Conservation (phyloP, 2,797 vertebrate species). For the Rhinella marina region DNA sequence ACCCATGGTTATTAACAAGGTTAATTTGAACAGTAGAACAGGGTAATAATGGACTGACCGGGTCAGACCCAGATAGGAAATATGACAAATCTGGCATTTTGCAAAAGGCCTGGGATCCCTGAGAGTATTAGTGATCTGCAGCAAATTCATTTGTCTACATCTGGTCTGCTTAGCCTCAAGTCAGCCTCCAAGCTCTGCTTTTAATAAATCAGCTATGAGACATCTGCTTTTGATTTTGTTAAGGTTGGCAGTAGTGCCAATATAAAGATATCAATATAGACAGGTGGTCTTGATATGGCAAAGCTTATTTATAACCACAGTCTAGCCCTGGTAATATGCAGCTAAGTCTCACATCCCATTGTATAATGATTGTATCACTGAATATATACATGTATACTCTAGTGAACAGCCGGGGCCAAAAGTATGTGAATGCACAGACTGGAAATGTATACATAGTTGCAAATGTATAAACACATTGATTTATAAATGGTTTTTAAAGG, state of each 20-base stretch:
- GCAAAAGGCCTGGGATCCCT: not conserved
- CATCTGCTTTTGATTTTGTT: conserved; percentile 17
- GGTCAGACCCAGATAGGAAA: not conserved
- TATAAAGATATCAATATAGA: conserved; percentile 31
- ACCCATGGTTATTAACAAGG: not conserved
- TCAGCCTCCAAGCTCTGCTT: conserved; percentile 20
- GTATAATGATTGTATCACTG: not conserved
- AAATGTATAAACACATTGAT: no score
- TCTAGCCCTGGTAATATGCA: conserved; percentile 14
- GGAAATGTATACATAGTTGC: no score
- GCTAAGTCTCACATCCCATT: conserved; percentile 1
- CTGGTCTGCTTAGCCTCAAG: conserved; percentile 13
- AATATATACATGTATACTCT: not conserved
- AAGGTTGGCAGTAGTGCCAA: conserved; percentile 32
- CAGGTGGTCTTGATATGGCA: conserved; percentile 14
- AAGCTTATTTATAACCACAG: not conserved
- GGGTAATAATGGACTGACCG: not conserved
- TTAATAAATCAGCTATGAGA: conserved; percentile 28
- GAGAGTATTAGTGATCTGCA: conserved; percentile 12
- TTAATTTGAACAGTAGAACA: conserved; percentile 11
- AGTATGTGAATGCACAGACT: not conserved
- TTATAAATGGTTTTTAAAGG: no score
- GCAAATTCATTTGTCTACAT: conserved; percentile 19
- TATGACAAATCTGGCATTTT: not conserved
- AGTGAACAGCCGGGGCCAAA: not conserved